phyloP scores from a whole-genome alignment of 92 coral and sea anemone genomes.

The Virgularia gustaviana region DNA sequence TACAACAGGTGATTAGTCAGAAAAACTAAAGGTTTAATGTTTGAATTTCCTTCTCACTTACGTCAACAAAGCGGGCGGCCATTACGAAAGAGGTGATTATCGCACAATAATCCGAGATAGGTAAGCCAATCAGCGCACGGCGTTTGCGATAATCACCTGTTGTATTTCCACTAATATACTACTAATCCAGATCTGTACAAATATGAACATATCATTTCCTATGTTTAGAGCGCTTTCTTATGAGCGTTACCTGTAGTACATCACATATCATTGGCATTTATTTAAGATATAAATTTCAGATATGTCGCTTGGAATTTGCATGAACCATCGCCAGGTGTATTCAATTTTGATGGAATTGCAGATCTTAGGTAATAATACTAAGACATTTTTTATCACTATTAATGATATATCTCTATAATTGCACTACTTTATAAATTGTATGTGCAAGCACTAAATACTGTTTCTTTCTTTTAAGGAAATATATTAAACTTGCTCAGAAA shows the following conservation, averaged over 20 bases:
- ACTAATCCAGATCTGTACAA: too few relatives aligned
- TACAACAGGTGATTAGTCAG: too few relatives aligned
- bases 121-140: too few relatives aligned
- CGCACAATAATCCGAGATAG: too few relatives aligned
- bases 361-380: conserved; percentile 59
- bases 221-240: not conserved
- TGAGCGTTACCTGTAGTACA: not conserved
- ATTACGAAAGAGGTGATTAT: too few relatives aligned
- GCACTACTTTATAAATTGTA: not conserved
- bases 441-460: not conserved
- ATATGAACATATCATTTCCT: not conserved
- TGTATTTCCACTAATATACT: not conserved
- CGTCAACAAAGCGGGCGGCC: too few relatives aligned
- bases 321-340: conserved; percentile 68
- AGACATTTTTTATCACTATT: not conserved
- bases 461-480: conserved; percentile 53
- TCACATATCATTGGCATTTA: not conserved
- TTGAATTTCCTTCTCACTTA: too few relatives aligned
- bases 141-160: too few relatives aligned
- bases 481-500: conserved; percentile 66
- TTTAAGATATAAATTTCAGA: conserved; percentile 36
- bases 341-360: conserved; percentile 63
- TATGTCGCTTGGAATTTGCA: conserved; percentile 89
- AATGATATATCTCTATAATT: not conserved
- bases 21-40: too few relatives aligned